phyloP scores from a whole-genome alignment of 53 echinoderm and acorn worm genomes.

The Paracentrotus lividus region DNA sequence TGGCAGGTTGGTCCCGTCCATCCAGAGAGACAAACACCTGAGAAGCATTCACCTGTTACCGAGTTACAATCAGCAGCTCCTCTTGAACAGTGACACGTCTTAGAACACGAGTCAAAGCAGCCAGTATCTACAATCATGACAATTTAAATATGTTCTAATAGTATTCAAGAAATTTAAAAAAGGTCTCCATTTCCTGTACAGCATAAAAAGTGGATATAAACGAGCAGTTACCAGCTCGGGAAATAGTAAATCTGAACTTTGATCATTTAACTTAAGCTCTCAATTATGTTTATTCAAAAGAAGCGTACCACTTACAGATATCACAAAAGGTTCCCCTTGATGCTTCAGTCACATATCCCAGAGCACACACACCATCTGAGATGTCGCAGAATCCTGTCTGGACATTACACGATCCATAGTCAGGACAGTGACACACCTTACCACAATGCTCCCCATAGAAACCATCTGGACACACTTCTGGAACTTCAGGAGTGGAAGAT shows the following conservation, averaged over 20 bases:
- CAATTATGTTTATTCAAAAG: too few species aligned
- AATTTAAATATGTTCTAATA: too few species aligned
- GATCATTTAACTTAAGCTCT: too few species aligned
- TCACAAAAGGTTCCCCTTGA: neutral
- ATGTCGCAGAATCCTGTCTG: neutral
- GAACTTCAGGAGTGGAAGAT: conserved; percentile 2
- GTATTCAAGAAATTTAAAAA: too few species aligned
- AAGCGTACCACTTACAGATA: neutral
- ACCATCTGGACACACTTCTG: conserved; percentile 65
- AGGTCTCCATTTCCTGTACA: too few species aligned
- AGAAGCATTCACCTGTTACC: neutral
- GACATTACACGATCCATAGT: conserved; percentile 5
- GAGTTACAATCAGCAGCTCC: neutral
- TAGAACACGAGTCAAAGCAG: conserved; percentile 21
- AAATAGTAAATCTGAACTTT: too few species aligned
- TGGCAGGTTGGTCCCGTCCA: conserved; percentile 7
- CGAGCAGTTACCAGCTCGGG: too few species aligned
- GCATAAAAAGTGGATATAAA: too few species aligned
- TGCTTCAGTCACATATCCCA: neutral
- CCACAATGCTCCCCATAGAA: conserved; percentile 73
- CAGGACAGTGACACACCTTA: conserved; percentile 73
- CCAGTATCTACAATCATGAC: neutral
- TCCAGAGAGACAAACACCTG: neutral
- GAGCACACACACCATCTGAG: neutral
- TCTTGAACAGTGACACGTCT: neutral